Evolutionary conservation across 2,888 invertebrate species (phyloP).

Genomic region (Nomada goodeniana): DNA sequence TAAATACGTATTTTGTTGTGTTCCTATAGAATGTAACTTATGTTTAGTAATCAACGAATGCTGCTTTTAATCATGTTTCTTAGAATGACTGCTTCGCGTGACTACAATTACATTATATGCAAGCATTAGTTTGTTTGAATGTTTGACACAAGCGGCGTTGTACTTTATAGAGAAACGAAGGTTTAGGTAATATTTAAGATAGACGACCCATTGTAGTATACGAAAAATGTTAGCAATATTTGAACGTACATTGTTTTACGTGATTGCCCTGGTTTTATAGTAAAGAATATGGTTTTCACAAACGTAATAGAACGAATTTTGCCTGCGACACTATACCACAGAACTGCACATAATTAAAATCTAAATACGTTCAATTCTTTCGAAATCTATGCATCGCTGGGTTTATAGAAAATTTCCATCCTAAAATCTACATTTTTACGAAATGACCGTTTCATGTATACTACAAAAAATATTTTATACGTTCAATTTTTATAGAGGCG

Average conservation of each 20-base stretch:
- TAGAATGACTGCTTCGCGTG: slow-evolving; percentile 19
- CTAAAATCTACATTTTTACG: not conserved
- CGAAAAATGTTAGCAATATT: not conserved
- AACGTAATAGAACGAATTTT: slow-evolving; percentile 25
- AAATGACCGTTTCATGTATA: slow-evolving; percentile 24
- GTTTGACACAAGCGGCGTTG: slow-evolving; percentile 14
- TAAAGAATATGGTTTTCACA: slow-evolving; percentile 2
- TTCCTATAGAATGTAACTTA: slow-evolving; percentile 60
- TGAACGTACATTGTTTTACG: not conserved
- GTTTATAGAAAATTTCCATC: slow-evolving; percentile 9
- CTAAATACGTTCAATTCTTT: not conserved
- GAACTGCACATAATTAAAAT: not conserved
- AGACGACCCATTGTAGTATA: not conserved
- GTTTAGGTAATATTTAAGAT: slow-evolving; percentile 7
- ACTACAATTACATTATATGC: slow-evolving; percentile 10
- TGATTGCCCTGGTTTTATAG: not conserved
- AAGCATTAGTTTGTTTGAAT: slow-evolving; percentile 25
- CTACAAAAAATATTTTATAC: slow-evolving; percentile 32
- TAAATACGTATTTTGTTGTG: slow-evolving; percentile 46
- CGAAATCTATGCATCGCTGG: slow-evolving; percentile 9
- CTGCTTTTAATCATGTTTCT: slow-evolving; percentile 26
- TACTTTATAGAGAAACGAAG: not conserved
- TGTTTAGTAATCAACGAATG: slow-evolving; percentile 20
- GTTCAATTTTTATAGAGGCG: slow-evolving; percentile 39
- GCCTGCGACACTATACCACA: not conserved